These are phyloP conservation scores for Mallateleia sp. DNA, from an alignment of 2,888 invertebrate species.

Conservation along the genomic window DNA sequence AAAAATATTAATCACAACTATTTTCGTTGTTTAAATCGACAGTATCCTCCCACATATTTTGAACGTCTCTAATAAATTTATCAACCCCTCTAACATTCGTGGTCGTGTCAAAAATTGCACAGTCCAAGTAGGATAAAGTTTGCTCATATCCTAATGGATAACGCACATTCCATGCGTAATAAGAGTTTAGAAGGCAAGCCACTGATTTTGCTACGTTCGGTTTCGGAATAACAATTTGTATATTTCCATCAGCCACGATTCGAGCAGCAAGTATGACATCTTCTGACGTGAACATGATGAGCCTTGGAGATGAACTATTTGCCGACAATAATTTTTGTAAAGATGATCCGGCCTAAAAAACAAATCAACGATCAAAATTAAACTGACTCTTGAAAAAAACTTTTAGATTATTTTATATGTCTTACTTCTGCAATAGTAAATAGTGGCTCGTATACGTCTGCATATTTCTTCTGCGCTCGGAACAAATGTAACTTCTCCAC, in stretches of 20 bases:
- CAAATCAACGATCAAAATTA: too few relatives aligned
- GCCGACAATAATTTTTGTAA: background rate
- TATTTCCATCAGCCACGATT: background rate
- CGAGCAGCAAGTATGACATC: background rate
- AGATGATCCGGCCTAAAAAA: conserved; percentile 6
- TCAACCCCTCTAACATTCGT: background rate
- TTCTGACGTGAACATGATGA: background rate
- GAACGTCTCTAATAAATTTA: conserved; percentile 2
- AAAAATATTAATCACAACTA: too few relatives aligned
- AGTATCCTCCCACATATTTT: background rate
- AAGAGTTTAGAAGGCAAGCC: background rate
- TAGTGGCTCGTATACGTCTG: too few relatives aligned
- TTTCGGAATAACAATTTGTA: background rate
- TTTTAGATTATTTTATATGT: too few relatives aligned
- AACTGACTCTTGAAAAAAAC: too few relatives aligned
- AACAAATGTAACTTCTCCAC: too few relatives aligned
- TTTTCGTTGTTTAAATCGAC: background rate
- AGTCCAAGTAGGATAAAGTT: background rate
- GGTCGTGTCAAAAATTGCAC: background rate
- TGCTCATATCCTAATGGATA: background rate
- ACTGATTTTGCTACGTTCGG: background rate
- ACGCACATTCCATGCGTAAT: background rate
- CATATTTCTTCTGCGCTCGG: too few relatives aligned
- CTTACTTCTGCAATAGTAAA: too few relatives aligned
- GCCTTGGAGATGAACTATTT: background rate